Conservation (phyloP, 2,888 invertebrate genomes). For the Danaus chrysippus region DNA sequence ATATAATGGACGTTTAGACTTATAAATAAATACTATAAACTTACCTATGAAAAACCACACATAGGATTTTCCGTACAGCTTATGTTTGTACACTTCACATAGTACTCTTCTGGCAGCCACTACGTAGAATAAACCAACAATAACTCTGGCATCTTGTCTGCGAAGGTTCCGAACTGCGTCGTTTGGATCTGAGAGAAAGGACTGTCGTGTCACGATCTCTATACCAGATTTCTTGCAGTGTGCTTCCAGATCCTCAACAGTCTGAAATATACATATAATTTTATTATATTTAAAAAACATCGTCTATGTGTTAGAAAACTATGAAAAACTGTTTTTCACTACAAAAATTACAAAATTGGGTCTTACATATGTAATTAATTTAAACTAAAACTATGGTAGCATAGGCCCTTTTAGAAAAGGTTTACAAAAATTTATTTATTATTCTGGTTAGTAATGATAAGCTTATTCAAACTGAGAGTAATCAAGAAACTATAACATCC, state of each 20-base stretch:
- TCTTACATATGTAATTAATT: too few relatives aligned
- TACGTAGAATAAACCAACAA: constrained; percentile 99
- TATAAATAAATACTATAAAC: constrained; percentile 38
- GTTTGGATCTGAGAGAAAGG: constrained; percentile 97
- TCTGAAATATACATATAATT: constrained; percentile 77
- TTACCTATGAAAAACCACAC: constrained; percentile 99
- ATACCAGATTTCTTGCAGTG: constrained; percentile 95
- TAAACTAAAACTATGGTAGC: too few relatives aligned
- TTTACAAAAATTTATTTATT: too few relatives aligned
- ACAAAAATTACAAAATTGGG: too few relatives aligned
- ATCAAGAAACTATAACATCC: too few relatives aligned
- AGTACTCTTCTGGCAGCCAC: constrained; percentile 97
- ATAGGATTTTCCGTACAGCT: constrained; percentile 95
- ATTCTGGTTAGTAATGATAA: too few relatives aligned
- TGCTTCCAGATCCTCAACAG: constrained; percentile 97
- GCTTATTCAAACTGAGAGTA: too few relatives aligned
- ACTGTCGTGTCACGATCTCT: constrained; percentile 97
- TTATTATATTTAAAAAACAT: background rate
- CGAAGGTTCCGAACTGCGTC: constrained; percentile 97
- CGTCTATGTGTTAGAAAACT: too few relatives aligned
- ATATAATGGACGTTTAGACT: background rate
- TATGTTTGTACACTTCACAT: constrained; percentile 97
- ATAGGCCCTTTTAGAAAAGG: too few relatives aligned
- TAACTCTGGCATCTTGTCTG: constrained; percentile 97
- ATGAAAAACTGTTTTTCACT: too few relatives aligned